Base-by-base conservation (phyloP, 2,888 invertebrate species). In the Caenorhabditis imperialis region DNA sequence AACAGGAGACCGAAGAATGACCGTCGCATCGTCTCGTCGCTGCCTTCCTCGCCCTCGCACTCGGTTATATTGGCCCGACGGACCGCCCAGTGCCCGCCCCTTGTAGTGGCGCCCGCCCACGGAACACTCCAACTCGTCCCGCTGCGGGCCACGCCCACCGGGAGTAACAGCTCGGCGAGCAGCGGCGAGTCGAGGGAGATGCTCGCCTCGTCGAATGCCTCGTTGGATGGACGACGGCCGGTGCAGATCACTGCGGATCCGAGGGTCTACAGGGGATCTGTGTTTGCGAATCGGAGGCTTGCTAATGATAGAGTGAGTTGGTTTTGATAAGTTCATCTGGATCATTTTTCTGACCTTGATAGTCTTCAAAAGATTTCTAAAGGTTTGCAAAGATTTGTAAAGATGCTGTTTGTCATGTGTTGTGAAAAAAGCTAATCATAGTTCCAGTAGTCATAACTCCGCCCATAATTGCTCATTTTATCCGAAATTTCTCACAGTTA, bases 181-280 rank as follows among this genome's bases (percentile, higher is more conserved):
- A 51, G 37, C 51, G 44, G 50, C 14, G 51, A 74, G 78, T 47
- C 54, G 76, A 62, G 62, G 55, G 18, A 48, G 37, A 61, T 50
- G 58, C 44, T 37, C 27, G 14, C 5, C 18, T 69, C 67, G 45
- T 58, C 58, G 14, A 58, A 58, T 51, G 51, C 51, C 35, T 51
- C 58, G 35, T 12, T 67, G 35, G 67, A 57, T 22, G 27, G 27
- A n/a, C 51, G 63, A 8, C 27, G 62, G 30, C 74, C 74, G 0
- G 47, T 74, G 16, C 74, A 67, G 44, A 74, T 74, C 10, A 57
- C 61, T 3, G 67, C 74, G 3, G 84, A 85, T 72, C 85, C 85
- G 3, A 48, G 85, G 30, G 78, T 85, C 12, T 84, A 71, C 62
- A 77, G 79, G 35, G 85, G 85, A 18, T 82, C 82, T 7, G 83